Evolutionary conservation across 2,113 vertebrate species (phyloP).

Genomic region (Regulus satrapa): DNA sequence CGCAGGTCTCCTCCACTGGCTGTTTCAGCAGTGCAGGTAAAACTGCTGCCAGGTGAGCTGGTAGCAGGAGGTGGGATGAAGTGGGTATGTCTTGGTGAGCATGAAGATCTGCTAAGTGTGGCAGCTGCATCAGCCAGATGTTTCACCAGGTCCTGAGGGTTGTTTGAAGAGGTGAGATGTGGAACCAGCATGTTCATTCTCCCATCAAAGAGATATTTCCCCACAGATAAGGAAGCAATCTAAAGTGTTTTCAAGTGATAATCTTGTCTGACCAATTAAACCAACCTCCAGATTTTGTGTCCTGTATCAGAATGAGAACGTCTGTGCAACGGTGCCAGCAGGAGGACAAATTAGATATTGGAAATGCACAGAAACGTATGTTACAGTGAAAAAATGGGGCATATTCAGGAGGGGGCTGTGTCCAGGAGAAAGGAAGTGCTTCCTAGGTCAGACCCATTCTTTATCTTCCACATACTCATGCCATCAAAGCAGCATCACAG

Average conservation of each 20-base stretch:
- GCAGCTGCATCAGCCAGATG: neutral
- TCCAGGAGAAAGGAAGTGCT: neutral
- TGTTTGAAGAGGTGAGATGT: neutral
- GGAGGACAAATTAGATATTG: neutral
- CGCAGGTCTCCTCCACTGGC: neutral
- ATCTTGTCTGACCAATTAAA: neutral
- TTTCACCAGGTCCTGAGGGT: neutral
- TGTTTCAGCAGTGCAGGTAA: neutral
- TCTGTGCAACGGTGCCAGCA: neutral
- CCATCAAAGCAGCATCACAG: neutral
- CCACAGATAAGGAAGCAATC: neutral
- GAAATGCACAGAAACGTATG: neutral
- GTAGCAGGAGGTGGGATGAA: neutral
- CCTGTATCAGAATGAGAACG: neutral
- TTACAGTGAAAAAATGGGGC: neutral
- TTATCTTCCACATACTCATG: neutral
- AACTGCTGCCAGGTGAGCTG: neutral
- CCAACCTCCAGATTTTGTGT: neutral
- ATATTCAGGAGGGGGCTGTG: neutral
- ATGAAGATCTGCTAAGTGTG: neutral
- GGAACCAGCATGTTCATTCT: neutral
- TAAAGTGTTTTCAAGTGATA: neutral
- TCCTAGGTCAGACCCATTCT: neutral
- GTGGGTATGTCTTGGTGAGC: neutral
- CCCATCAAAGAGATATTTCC: neutral